Evolutionary conservation across 2,113 vertebrate genomes (phyloP).

Genomic region (Hippopotamus amphibius): DNA sequence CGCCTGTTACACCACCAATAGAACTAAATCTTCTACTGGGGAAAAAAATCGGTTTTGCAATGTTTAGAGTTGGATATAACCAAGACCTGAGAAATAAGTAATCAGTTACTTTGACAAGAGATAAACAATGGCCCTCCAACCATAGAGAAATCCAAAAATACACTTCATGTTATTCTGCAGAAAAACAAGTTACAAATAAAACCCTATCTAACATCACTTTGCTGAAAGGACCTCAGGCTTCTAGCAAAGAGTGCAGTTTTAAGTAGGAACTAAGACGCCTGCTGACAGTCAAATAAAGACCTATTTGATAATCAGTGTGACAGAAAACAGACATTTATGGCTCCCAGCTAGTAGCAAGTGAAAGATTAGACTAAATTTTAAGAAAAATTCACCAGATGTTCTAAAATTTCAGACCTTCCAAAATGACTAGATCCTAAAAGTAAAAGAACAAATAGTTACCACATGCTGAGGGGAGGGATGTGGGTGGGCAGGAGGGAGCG

Average conservation of each 20-base stretch:
- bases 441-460: constrained; percentile 63
- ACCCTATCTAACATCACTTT: not conserved
- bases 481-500: not conserved
- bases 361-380: constrained; percentile 59
- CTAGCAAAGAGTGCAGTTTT: constrained; percentile 52
- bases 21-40: not conserved
- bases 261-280: constrained; percentile 46
- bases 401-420: constrained; percentile 64
- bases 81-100: constrained; percentile 48
- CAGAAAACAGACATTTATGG: constrained; percentile 52
- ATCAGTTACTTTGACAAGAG: constrained; percentile 7
- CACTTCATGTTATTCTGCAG: constrained; percentile 30
- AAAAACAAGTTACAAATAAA: constrained; percentile 55
- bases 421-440: constrained; percentile 41
- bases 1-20: constrained; percentile 39
- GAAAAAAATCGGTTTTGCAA: constrained; percentile 20
- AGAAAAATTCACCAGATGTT: constrained; percentile 65
- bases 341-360: constrained; percentile 45
- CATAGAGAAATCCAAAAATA: constrained; percentile 1
- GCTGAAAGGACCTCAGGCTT: not conserved
- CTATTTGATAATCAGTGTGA: constrained; percentile 57
- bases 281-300: constrained; percentile 58
- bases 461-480: not conserved
- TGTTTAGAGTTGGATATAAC: constrained; percentile 46
- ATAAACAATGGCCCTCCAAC: not conserved